Base-by-base conservation (phyloP, 2,797 vertebrate species). In the Spinibarbus caldwelli region DNA sequence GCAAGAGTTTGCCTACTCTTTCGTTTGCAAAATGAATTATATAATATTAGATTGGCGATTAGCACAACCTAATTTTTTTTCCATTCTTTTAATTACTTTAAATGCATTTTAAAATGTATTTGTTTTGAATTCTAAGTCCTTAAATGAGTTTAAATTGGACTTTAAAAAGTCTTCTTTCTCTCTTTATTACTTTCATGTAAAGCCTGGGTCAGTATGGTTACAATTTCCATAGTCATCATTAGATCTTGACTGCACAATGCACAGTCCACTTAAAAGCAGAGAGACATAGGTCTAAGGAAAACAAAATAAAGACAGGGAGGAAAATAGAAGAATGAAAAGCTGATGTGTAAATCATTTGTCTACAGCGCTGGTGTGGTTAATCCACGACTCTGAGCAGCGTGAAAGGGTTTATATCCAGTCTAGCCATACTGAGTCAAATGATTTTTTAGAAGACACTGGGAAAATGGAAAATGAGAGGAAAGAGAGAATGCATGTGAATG, bases 311-410 rank as follows among this genome's bases (percentile, higher is more conserved):
- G 47, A 87, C 59, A 45, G 17, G 11, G 62, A 77, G 49, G 59
- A n/a, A 76, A 77, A 89, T 89, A 89, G 85, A 78, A 89, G 82
- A 92, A 89, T 88, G 81, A 54, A 71, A 54, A 52, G 75, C 82
- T 85, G 82, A 87, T 88, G 86, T 87, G 85, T 87, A 86, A 86
- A 87, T 88, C 83, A 88, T 88, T 88, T 88, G 88, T 86, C 19
- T 75, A 59, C 77, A 84, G 90, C 80, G 72, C 82, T 85, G 86
- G 82, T 87, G 83, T 86, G 84, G 73, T 89, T 88, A 86, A 83
- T 85, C 84, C 72, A 70, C 86, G 41, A 43, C 57, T 85, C 77
- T 86, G 75, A 15, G 79, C 66, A 87, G 67, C 83, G 64, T 83
- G 43, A 86, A 83, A 85, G 86, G 83, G 67, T 87, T 89, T 88